Base-by-base conservation (phyloP, 2,113 vertebrate species). In the Panthera uncia region DNA sequence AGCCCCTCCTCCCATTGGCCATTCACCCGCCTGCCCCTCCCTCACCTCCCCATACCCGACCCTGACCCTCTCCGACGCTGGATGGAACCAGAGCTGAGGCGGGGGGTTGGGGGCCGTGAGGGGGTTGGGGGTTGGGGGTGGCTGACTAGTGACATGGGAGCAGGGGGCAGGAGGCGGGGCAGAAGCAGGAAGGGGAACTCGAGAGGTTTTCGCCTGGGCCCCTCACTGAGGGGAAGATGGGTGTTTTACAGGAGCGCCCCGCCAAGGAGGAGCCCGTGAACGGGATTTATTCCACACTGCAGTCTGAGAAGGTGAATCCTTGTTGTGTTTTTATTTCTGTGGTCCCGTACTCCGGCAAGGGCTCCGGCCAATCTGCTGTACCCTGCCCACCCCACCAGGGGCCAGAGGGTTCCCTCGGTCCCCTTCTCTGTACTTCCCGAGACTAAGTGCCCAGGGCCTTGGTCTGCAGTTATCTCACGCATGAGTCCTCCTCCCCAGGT, bases 231-330 rank as follows among this genome's bases (percentile, higher is more conserved):
- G 12, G 10, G 19, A 76, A 38, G 16, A 2, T 14, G 89, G 31
- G 0, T 97, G 57, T 96, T 97, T 98, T 97, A 45, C 76, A 98
- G 97, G 69, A 29, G 45, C 16, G n/a, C 0, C 13, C 92, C 31
- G 27, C 25, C 16, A 90, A 92, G 38, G 65, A 97, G 79, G 94
- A 96, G 31, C 2, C 50, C 7, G 2, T 3, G 57, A 74, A 91
- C 21, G 84, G 29, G 1, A 19, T 94, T 66, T 98, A 98, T 33
- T 95, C 82, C 73, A 76, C 15, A 3, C 25, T 96, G 55, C 91
- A 98, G 38, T 12, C 11, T 10, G 48, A 92, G 12, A 97, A 96
- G 55, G 97, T 97, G 92, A 96, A 21, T 23, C 18, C 25, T 65
- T n/a, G n/a, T 11, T 61, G 18, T 15, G 0, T 50, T 63, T 63